Evolutionary conservation across 2,113 vertebrate genomes (phyloP), one percentile per base, ranked within the genome.

Genomic region (Acanthisitta chloris): DNA sequence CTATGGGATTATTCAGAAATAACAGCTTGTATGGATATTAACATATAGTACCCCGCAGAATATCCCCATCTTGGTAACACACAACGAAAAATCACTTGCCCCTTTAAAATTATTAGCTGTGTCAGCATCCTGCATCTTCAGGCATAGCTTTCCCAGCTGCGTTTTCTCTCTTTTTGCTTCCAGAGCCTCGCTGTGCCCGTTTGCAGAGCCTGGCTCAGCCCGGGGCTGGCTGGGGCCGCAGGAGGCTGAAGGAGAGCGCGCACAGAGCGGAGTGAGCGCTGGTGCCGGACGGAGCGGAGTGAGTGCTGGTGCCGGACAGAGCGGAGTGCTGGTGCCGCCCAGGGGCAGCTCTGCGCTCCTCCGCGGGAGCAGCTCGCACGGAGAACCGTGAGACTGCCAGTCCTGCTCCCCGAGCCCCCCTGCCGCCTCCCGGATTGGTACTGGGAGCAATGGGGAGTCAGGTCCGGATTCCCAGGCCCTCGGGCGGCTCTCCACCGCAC

Each of bases 391-490:
- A 72, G 14, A 57, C 2, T 5, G 11, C 17, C 24, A 12, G 11
- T 51, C 29, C 26, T n/a, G 18, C 70, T 74, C 38, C 3, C 69
- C 12, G 66, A 55, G 33, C 42, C 2, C 2, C 15, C 17, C 5
- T 81, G 38, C 46, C 20, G 3, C 21, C 17, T 66, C 34, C 40
- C 82, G 4, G 10, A 11, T 15, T 23, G 38, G 17, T 26, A 8
- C 2, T 1, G 10, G 43, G 40, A 31, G 24, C 8, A 51, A 17
- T 0, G 0, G 11, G 17, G 43, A 36, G 23, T 6, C 73, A 48
- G 34, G 29, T 55, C 15, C 0, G 0, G 33, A 34, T 65, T 46
- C 9, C 5, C 45, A 8, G 0, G 0, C 12, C 6, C 13, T 15
- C 1, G 1, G 7, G 26, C 13, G 17, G 21, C 8, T 85, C 34